Conservation (phyloP, 2,797 vertebrate genomes). For the Catamblyrhynchus diadema region DNA sequence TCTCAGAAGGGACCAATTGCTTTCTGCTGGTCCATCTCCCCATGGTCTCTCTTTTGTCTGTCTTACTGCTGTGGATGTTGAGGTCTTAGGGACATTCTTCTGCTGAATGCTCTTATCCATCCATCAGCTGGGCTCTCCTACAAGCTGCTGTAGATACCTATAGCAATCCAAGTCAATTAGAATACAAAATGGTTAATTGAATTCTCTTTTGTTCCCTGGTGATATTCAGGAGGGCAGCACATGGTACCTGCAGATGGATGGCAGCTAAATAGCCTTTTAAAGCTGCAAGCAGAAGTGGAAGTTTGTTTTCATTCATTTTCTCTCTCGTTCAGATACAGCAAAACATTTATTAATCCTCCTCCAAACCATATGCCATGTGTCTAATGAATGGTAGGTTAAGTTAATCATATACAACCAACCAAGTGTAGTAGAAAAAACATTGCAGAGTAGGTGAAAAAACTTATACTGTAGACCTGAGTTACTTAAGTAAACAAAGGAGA, state of each 20-base stretch:
- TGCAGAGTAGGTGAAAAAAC: neutral
- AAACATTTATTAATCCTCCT: constrained; percentile 80
- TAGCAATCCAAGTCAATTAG: neutral
- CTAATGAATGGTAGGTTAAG: constrained; percentile 74
- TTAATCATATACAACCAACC: constrained; percentile 68
- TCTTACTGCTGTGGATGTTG: neutral
- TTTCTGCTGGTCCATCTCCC: neutral
- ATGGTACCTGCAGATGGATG: constrained; percentile 57
- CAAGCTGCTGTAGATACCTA: neutral
- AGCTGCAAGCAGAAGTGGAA: constrained; percentile 69
- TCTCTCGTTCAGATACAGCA: constrained; percentile 65
- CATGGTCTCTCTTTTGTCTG: neutral
- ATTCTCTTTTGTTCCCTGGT: constrained; percentile 41
- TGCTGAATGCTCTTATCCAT: neutral
- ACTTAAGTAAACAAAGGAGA: neutral
- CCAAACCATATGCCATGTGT: constrained; percentile 76
- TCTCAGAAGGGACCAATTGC: neutral
- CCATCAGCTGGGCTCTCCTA: neutral
- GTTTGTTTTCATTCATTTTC: constrained; percentile 75
- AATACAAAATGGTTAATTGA: constrained; percentile 33
- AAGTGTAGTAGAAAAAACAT: constrained; percentile 30
- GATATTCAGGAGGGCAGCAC: constrained; percentile 52
- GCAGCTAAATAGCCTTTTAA: constrained; percentile 70
- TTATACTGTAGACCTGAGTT: neutral
- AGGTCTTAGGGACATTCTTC: neutral